A percentile compares a stretch with the other conserved stretches of the same genome.
Conservation (phyloP, 2,797 vertebrate genomes). For the Poliocrania exsul region DNA sequence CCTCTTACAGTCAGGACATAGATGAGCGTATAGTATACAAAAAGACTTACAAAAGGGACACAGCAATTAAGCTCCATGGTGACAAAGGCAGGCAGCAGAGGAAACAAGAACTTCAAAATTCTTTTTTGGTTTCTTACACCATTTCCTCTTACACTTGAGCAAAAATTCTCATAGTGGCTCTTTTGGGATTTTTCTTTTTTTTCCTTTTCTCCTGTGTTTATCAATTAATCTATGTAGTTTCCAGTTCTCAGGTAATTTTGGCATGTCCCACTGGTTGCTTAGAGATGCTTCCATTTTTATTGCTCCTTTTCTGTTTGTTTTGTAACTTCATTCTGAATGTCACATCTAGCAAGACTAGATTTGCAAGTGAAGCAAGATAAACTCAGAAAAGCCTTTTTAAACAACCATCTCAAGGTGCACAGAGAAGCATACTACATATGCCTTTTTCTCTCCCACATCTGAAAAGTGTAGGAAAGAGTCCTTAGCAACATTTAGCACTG, state of each 20-base stretch:
- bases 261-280: not conserved
- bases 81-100: not conserved
- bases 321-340: slow-evolving; percentile 21
- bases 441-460: not conserved
- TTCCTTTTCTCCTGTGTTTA: not conserved
- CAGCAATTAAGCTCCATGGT: not conserved
- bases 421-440: not conserved
- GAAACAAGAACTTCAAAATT: not conserved
- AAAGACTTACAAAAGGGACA: not conserved
- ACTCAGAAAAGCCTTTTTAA: not conserved
- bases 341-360: not conserved
- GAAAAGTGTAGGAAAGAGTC: not conserved
- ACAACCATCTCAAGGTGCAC: not conserved
- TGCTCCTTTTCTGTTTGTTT: not conserved
- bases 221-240: not conserved
- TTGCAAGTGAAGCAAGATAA: not conserved
- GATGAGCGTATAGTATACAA: not conserved
- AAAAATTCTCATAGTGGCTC: not conserved
- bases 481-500: not conserved
- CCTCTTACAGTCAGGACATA: not conserved
- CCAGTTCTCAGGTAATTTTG: not conserved
- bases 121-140: not conserved
- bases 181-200: not conserved
- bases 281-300: not conserved
- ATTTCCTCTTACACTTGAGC: not conserved